phyloP scores from a whole-genome alignment of 2,888 invertebrate genomes.

The Tipula confusa region DNA sequence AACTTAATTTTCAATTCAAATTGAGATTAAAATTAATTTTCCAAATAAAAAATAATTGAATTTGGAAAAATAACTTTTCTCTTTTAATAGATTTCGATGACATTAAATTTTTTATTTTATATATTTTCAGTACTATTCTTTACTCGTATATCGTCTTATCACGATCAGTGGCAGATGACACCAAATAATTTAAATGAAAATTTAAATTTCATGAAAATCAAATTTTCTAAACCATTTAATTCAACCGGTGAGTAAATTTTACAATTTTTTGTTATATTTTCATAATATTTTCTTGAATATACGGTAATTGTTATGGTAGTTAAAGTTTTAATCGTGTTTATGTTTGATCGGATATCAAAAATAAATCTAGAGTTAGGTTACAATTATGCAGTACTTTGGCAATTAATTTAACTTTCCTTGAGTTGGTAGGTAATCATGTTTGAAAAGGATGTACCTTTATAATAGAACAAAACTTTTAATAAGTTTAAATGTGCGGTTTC shows the following conservation, averaged over 20 bases:
- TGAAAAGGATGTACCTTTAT: too few relatives aligned
- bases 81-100: neutral
- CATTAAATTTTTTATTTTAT: neutral
- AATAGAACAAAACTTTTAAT: too few relatives aligned
- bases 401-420: too few relatives aligned
- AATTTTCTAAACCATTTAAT: constrained; percentile 12
- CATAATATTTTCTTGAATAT: too few relatives aligned
- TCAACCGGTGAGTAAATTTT: neutral
- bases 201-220: neutral
- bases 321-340: too few relatives aligned
- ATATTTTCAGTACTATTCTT: neutral
- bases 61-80: neutral
- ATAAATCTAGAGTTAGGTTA: too few relatives aligned
- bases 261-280: neutral
- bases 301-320: too few relatives aligned
- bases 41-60: neutral
- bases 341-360: too few relatives aligned
- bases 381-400: too few relatives aligned
- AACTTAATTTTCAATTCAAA: neutral
- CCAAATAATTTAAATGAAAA: neutral
- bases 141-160: neutral
- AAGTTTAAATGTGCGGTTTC: too few relatives aligned
- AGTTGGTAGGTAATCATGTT: too few relatives aligned
- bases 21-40: neutral
- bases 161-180: neutral